Evolutionary conservation across 1,140 invertebrate species (phyloP).

Genomic region (Samia ricini): DNA sequence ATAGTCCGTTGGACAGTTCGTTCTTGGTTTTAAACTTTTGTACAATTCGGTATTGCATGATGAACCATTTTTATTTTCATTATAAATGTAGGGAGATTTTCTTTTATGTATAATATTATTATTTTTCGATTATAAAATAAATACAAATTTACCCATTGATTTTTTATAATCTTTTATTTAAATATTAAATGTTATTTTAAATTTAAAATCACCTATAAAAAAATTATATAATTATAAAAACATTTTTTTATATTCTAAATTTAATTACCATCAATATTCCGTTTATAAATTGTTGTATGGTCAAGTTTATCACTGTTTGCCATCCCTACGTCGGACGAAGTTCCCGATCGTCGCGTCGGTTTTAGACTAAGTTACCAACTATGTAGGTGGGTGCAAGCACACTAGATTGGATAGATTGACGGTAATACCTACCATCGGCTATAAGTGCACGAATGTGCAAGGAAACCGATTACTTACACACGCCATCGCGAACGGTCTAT

Average conservation of each 20-base stretch:
- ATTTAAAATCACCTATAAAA: neutral
- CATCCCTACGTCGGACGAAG: slow-evolving; percentile 32
- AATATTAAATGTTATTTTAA: no score
- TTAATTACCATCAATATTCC: slow-evolving; percentile 44
- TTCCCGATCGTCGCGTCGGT: slow-evolving; percentile 9
- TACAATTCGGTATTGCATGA: no score
- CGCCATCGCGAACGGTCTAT: slow-evolving; percentile 29
- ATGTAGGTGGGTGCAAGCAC: slow-evolving; percentile 9
- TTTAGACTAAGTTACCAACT: slow-evolving; percentile 22
- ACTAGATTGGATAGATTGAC: slow-evolving; percentile 25
- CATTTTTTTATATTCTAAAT: neutral
- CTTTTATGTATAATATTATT: neutral
- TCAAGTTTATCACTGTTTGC: slow-evolving; percentile 53
- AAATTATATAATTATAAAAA: neutral
- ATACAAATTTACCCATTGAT: neutral
- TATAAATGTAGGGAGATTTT: no score
- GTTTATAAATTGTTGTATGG: slow-evolving; percentile 58
- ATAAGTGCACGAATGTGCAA: slow-evolving; percentile 26
- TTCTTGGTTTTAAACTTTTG: no score
- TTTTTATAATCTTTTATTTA: no score
- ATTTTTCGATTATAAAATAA: neutral
- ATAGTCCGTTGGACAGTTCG: no score
- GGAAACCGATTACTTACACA: slow-evolving; percentile 12
- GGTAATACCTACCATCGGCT: slow-evolving; percentile 22
- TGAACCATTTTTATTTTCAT: no score